phyloP scores from a whole-genome alignment of 2,113 vertebrate genomes.

The Cyprinodon brontotheroides region DNA sequence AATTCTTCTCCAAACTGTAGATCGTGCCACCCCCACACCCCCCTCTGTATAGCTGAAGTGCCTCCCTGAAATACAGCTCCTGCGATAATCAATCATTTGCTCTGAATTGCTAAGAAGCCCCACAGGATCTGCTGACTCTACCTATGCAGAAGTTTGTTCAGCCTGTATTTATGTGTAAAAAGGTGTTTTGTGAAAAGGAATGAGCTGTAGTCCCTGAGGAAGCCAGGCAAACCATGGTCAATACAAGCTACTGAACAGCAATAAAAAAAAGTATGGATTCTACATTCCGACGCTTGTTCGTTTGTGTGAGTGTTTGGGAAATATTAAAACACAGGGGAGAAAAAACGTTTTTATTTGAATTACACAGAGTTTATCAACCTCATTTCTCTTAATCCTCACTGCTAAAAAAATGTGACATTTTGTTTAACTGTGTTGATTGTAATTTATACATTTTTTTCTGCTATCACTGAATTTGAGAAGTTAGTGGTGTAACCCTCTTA shows the following conservation, averaged over 20 bases:
- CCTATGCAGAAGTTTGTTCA: not conserved
- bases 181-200: slow-evolving; percentile 2
- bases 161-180: not conserved
- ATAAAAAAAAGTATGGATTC: slow-evolving; percentile 54
- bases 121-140: slow-evolving; percentile 15
- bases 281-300: slow-evolving; percentile 6
- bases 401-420: slow-evolving; percentile 17
- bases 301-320: slow-evolving; percentile 9
- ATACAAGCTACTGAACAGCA: slow-evolving; percentile 47
- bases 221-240: slow-evolving; percentile 36
- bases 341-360: slow-evolving; percentile 21
- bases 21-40: not conserved
- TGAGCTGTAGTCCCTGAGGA: slow-evolving; percentile 9
- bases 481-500: not conserved
- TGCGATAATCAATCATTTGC: slow-evolving; percentile 43
- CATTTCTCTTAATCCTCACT: not conserved
- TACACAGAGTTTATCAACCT: slow-evolving; percentile 4
- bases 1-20: slow-evolving; percentile 14
- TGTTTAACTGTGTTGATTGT: not conserved
- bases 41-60: slow-evolving; percentile 30
- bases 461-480: not conserved
- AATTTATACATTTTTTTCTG: not conserved
- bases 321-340: slow-evolving; percentile 8
- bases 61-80: slow-evolving; percentile 36
- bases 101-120: slow-evolving; percentile 31